Conservation (phyloP, 2,888 invertebrate species). For the Athalia cordata region DNA sequence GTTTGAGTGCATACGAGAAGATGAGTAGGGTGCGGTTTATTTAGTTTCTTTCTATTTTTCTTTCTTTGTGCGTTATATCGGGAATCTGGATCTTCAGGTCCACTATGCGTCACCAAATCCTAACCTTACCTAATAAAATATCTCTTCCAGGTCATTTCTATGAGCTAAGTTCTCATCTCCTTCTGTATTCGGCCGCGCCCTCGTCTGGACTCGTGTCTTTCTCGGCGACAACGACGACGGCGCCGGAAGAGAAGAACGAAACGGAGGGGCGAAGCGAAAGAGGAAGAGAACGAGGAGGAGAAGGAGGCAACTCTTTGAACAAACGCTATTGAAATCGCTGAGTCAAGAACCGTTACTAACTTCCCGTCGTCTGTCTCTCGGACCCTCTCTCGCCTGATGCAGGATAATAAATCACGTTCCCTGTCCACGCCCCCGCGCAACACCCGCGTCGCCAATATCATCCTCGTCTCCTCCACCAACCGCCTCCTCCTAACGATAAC, state of each 20-base stretch:
- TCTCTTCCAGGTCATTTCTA: constrained; percentile 11
- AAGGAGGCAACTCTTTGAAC: constrained; percentile 29
- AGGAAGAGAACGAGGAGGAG: constrained; percentile 27
- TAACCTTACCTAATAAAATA: constrained; percentile 38
- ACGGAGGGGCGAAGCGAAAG: no score
- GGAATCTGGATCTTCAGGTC: constrained; percentile 19
- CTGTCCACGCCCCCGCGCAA: constrained; percentile 2
- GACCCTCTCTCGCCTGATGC: constrained; percentile 13
- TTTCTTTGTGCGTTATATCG: not conserved
- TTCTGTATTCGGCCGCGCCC: not conserved
- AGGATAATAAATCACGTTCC: constrained; percentile 28
- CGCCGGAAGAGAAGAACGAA: not conserved
- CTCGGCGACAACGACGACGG: constrained; percentile 8
- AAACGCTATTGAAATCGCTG: constrained; percentile 42
- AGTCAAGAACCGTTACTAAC: constrained; percentile 43
- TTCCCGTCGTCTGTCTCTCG: constrained; percentile 38
- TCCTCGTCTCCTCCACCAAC: not conserved
- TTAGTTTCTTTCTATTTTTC: no score
- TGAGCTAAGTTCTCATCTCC: not conserved
- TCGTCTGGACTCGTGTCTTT: not conserved
- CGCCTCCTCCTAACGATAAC: not conserved
- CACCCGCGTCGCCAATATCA: constrained; percentile 25
- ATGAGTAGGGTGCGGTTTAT: no score
- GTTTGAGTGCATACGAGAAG: not conserved
- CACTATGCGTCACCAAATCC: constrained; percentile 37